Evolutionary conservation across 2,888 invertebrate species (phyloP), one percentile per base, ranked within the genome.

Genomic region (Odontothrips loti): DNA sequence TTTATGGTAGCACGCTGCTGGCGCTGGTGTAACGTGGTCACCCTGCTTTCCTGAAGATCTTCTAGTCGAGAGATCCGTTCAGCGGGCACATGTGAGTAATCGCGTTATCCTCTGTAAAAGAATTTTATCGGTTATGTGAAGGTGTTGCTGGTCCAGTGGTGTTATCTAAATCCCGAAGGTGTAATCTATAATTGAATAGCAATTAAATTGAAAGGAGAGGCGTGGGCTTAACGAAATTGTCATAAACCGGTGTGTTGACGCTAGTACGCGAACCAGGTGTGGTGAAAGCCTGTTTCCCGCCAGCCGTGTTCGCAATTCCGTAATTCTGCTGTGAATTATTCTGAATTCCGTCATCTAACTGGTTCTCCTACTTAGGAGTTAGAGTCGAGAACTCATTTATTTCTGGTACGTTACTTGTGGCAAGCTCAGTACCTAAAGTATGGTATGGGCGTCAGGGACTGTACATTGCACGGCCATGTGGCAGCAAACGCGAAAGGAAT

Each of bases 231-330:
- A 6, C 34, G 51, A 2, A 6, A 51, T 51, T 17, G 58, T 6
- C 20, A 20, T 58, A 75, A 75, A 75, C 43, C 79, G 82, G 82
- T 80, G 85, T 84, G 84, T 86, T 87, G 87, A 87, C 87, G 86
- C 86, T 87, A 86, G 86, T 87, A 86, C 79, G 15, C 48, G 34
- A 58, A 15, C 34, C 34, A 43, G 34, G 34, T 43, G 34, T 4
- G 79, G 79, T 79, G 79, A 68, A 81, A 82, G 80, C 80, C 63
- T 79, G 80, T 87, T 86, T 88, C 88, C 89, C 90, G 89, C 90
- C 89, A 90, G 89, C 89, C 89, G 89, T 89, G 83, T 83, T 6
- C 10, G 58, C 17, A 6, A 43, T 43, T 43, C 34, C 34, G 58
- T 0, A 11, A 11, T 58, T 58, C 58, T 43, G 3, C n/a, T 51